Evolutionary conservation across 2,113 vertebrate species (phyloP).

Genomic region (Apeltes quadracus): DNA sequence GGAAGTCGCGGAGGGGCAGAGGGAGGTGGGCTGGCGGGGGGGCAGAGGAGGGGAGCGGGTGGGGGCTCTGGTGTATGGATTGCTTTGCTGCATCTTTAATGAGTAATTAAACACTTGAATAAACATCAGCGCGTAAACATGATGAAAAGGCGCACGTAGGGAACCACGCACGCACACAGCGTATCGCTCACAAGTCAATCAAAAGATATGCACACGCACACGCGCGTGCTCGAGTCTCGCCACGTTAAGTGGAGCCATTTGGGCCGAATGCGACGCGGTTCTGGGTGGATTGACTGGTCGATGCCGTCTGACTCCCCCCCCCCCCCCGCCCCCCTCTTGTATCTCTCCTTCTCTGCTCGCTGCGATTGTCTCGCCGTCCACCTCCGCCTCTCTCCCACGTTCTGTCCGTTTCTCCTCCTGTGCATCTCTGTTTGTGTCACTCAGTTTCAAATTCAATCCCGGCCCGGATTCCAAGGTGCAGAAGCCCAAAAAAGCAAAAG

Average conservation of each 20-base stretch:
- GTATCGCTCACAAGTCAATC: slow-evolving; percentile 34
- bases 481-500: not conserved
- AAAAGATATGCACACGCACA: slow-evolving; percentile 21
- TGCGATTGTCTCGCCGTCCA: slow-evolving; percentile 5
- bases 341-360: slow-evolving; percentile 1
- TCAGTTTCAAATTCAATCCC: slow-evolving; percentile 33
- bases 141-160: slow-evolving; percentile 43
- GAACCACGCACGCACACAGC: slow-evolving; percentile 2
- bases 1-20: slow-evolving; percentile 53
- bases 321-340: not conserved
- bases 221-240: slow-evolving; percentile 17
- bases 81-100: slow-evolving; percentile 73
- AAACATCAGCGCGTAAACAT: slow-evolving; percentile 53
- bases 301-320: slow-evolving; percentile 27
- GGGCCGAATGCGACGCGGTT: slow-evolving; percentile 46
- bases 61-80: slow-evolving; percentile 65
- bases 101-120: slow-evolving; percentile 79
- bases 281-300: slow-evolving; percentile 64
- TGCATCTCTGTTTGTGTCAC: slow-evolving; percentile 48
- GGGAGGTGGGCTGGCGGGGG: slow-evolving; percentile 10
- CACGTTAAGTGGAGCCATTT: slow-evolving; percentile 61
- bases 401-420: slow-evolving; percentile 44
- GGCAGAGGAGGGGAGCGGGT: not conserved
- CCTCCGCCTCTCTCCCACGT: slow-evolving; percentile 18
- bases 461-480: slow-evolving; percentile 8